phyloP scores from a whole-genome alignment of 2,113 vertebrate genomes.

The Corydoras maculifer region DNA sequence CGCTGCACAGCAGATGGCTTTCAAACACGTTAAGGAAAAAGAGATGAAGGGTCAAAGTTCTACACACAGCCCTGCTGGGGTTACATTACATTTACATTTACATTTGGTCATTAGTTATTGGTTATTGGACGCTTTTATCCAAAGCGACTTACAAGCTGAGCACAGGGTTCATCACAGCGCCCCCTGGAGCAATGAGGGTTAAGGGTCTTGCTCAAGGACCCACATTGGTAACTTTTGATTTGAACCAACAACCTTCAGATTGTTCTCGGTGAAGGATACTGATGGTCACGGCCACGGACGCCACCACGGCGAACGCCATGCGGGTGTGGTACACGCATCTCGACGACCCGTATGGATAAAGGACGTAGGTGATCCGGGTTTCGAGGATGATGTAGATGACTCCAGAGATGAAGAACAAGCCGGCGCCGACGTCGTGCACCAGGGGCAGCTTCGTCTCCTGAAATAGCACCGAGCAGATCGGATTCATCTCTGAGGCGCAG shows the following conservation, averaged over 20 bases:
- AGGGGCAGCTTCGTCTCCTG: conserved; percentile 71
- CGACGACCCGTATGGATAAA: conserved; percentile 67
- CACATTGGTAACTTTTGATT: too few relatives aligned
- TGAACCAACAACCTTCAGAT: too few relatives aligned
- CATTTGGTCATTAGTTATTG: too few relatives aligned
- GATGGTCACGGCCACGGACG: conserved; percentile 67
- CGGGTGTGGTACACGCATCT: conserved; percentile 55
- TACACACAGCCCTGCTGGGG: too few relatives aligned
- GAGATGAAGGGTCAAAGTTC: too few relatives aligned
- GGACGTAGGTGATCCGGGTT: conserved; percentile 68
- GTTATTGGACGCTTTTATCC: too few relatives aligned
- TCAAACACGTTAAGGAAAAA: conserved; percentile 60
- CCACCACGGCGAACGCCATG: conserved; percentile 61
- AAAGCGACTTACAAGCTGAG: too few relatives aligned
- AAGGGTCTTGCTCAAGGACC: too few relatives aligned
- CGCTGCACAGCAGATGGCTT: conserved; percentile 70
- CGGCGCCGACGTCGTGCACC: conserved; percentile 78
- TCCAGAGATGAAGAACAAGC: conserved; percentile 76
- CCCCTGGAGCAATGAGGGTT: too few relatives aligned
- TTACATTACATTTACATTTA: too few relatives aligned
- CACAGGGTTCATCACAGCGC: too few relatives aligned
- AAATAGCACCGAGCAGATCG: neutral
- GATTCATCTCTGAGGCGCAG: neutral
- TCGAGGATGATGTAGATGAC: conserved; percentile 74
- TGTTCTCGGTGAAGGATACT: conserved; percentile 80